phyloP scores from a whole-genome alignment of 2,888 invertebrate genomes.

The Athalia cordata region DNA sequence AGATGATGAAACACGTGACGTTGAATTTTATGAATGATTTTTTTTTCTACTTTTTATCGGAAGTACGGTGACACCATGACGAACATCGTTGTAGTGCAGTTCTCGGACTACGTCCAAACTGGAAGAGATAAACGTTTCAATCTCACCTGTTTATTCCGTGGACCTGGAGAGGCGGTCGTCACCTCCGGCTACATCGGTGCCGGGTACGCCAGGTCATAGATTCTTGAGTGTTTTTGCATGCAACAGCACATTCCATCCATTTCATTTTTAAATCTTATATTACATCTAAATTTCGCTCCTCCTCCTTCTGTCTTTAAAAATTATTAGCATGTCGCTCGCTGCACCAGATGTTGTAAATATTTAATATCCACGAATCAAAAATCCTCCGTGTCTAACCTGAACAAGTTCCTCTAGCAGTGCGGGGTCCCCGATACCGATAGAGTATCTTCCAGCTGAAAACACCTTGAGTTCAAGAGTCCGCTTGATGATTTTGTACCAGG shows the following conservation, averaged over 20 bases:
- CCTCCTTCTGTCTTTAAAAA: neutral
- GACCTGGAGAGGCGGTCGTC: constrained; percentile 94
- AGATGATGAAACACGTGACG: neutral
- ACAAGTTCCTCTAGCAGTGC: constrained; percentile 77
- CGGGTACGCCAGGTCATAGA: constrained; percentile 78
- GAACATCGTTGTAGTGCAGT: constrained; percentile 94
- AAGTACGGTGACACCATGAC: constrained; percentile 95
- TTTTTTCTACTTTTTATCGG: too few relatives aligned
- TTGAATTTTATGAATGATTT: neutral
- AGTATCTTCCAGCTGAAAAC: constrained; percentile 93
- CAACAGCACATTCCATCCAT: neutral
- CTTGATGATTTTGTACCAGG: constrained; percentile 90
- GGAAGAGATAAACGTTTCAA: constrained; percentile 93
- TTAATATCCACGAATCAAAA: neutral
- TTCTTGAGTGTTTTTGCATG: constrained; percentile 38
- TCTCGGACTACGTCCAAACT: constrained; percentile 94
- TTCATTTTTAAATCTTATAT: neutral
- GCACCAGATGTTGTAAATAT: constrained; percentile 13
- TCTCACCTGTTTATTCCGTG: constrained; percentile 92
- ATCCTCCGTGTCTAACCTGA: constrained; percentile 33
- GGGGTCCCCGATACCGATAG: constrained; percentile 94
- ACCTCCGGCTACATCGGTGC: constrained; percentile 95
- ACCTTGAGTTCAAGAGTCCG: constrained; percentile 92
- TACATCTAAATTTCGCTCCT: too few relatives aligned
- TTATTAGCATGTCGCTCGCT: neutral